Conservation (phyloP, 2,113 vertebrate species). For the Saccopteryx leptura region DNA sequence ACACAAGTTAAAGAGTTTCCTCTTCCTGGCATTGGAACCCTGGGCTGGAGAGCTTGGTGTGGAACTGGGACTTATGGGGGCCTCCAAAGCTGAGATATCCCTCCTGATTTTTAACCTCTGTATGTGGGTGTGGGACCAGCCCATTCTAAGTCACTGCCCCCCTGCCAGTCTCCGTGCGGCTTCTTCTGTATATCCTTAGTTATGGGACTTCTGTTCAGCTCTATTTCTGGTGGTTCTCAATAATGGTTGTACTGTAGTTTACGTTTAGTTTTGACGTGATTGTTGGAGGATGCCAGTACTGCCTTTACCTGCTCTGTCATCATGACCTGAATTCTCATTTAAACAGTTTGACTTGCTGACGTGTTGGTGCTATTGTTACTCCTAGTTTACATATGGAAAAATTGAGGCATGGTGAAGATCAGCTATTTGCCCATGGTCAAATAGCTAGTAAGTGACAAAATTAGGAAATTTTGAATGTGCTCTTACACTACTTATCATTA, state of each 20-base stretch:
- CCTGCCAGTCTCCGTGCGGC: neutral
- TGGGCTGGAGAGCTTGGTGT: neutral
- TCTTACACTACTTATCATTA: neutral
- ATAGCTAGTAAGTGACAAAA: neutral
- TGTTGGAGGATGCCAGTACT: neutral
- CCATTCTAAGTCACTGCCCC: neutral
- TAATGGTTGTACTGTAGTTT: neutral
- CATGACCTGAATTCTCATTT: neutral
- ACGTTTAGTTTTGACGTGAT: neutral
- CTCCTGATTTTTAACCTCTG: neutral
- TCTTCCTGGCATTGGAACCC: neutral
- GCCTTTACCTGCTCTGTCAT: neutral
- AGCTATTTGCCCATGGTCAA: neutral
- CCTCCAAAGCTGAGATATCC: neutral
- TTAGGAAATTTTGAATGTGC: neutral
- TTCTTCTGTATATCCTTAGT: neutral
- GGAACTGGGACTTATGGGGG: neutral
- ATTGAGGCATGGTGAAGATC: neutral
- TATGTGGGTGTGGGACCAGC: neutral
- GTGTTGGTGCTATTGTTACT: neutral
- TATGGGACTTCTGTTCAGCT: neutral
- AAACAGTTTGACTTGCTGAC: neutral
- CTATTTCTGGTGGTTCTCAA: neutral
- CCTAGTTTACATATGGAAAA: neutral
- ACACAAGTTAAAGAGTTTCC: neutral